These are phyloP conservation scores for Eulemur mongoz DNA, from an alignment of 2,797 vertebrate species.

Conservation along the genomic window DNA sequence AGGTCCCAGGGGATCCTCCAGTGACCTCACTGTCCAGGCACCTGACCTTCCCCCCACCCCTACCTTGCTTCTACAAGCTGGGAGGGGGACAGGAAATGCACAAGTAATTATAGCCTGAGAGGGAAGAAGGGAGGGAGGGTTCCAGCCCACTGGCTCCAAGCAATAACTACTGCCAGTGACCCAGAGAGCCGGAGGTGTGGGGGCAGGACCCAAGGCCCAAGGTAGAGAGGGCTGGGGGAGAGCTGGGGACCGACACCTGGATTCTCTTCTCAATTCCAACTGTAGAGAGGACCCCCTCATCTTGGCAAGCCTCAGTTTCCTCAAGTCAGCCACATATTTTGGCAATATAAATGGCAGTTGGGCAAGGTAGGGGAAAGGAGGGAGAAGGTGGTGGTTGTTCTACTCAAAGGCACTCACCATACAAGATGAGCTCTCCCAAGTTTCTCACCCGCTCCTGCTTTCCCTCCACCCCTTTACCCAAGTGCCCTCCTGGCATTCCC, in stretches of 20 bases:
- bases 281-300: background rate
- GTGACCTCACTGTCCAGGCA: constrained; percentile 70
- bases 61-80: constrained; percentile 64
- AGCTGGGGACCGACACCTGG: background rate
- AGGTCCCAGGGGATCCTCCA: constrained; percentile 55
- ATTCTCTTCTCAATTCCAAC: background rate
- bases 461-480: background rate
- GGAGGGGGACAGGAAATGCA: constrained; percentile 76
- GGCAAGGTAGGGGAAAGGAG: background rate
- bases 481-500: background rate
- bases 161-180: background rate
- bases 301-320: background rate
- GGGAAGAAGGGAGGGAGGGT: constrained; percentile 58
- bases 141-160: constrained; percentile 60
- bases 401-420: background rate
- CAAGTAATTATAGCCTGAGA: constrained; percentile 76
- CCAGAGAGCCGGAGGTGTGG: background rate
- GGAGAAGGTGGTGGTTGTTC: background rate
- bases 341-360: background rate
- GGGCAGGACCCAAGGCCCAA: background rate
- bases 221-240: background rate
- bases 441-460: background rate
- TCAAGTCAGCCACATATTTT: background rate
- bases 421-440: background rate
- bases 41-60: constrained; percentile 60